Evolutionary conservation across 2,888 invertebrate species (phyloP).

Genomic region (Campoplex nolae): DNA sequence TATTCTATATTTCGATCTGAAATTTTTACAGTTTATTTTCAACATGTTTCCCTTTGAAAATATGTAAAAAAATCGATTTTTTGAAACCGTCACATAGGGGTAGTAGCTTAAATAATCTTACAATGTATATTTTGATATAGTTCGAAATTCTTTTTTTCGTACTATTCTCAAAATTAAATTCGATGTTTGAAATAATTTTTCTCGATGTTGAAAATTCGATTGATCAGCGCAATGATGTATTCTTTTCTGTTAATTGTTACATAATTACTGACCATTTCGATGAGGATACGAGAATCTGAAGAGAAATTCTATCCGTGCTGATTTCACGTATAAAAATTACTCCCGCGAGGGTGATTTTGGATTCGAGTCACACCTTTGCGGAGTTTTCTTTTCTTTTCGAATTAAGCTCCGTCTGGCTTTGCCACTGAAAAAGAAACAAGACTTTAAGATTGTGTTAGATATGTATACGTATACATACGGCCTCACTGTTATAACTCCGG

Average conservation of each 20-base stretch:
- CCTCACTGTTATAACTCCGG: slow-evolving; percentile 49
- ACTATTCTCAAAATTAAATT: no score
- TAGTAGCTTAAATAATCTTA: no score
- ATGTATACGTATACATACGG: not conserved
- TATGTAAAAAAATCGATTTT: no score
- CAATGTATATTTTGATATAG: no score
- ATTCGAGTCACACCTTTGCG: slow-evolving; percentile 42
- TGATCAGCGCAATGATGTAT: no score
- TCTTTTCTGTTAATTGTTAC: not conserved
- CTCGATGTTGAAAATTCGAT: no score
- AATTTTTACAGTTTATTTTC: no score
- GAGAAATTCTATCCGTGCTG: slow-evolving; percentile 14
- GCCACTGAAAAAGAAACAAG: slow-evolving; percentile 24
- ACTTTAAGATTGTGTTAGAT: not conserved
- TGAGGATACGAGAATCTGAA: not conserved
- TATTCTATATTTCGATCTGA: no score
- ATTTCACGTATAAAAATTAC: slow-evolving; percentile 19
- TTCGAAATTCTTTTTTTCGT: no score
- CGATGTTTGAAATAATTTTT: no score
- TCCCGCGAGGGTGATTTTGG: slow-evolving; percentile 1
- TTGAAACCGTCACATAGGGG: no score
- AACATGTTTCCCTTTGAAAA: no score
- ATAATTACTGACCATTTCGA: not conserved
- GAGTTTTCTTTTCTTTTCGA: slow-evolving; percentile 34
- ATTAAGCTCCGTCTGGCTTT: slow-evolving; percentile 44